Evolutionary conservation across 2,113 vertebrate species (phyloP), one percentile per base, ranked within the genome.

Genomic region (Heterocephalus glaber): DNA sequence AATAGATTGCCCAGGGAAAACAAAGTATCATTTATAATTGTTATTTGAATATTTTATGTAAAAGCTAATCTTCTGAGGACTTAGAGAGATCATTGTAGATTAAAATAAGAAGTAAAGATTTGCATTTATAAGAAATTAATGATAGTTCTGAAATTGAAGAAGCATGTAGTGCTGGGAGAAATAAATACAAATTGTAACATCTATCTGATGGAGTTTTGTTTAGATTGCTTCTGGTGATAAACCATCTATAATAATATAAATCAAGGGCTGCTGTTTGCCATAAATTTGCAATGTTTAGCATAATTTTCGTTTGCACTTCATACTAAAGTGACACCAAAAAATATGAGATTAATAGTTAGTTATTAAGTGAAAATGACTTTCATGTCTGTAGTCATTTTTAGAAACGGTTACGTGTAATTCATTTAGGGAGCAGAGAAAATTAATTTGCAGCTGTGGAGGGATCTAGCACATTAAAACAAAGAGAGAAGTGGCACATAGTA

Each of bases 261-360:
- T 97, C 96, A 93, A 94, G 90, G n/a, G 77, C 90, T 97, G 87
- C 60, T 94, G 72, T 97, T 98, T 97, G 95, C 97, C 95, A 97
- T 98, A 98, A 96, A 97, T 98, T 98, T 98, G 95, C 96, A 98
- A 96, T 97, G 92, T 98, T 98, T 98, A 98, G 97, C 97, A 98
- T 97, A 98, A 98, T 98, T 97, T 97, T 97, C 4, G 1, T 97
- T 97, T 96, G 90, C 92, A 94, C 95, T 97, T 96, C 95, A 95
- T 96, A 94, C 94, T 90, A 86, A 97, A 98, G 82, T 97, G 97
- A 97, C 96, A 97, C 49, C 90, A 97, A 97, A 95, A 98, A 98
- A 97, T 97, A 97, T 87, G 97, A 98, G 97, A 98, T 98, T 98
- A 98, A 97, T 98, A 98, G 98, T 96, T 96, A 95, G 94, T 98